Conservation (phyloP, 2,113 vertebrate genomes). For the Muntiacus muntjak region DNA sequence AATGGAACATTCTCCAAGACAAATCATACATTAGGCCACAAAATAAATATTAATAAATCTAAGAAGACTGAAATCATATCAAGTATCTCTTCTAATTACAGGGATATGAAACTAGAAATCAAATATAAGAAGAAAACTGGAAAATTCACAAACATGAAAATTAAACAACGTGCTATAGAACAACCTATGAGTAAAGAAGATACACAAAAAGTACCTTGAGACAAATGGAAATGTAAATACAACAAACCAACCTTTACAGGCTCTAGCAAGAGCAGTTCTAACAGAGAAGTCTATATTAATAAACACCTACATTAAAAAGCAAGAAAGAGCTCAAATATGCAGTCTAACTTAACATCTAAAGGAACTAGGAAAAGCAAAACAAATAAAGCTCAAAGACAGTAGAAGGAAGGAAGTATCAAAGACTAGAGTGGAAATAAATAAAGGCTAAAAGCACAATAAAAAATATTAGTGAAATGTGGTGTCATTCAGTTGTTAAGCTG, state of each 20-base stretch:
- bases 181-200: neutral
- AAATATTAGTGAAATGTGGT: neutral
- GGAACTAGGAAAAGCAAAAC: neutral
- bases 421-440: neutral
- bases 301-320: neutral
- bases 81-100: neutral
- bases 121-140: neutral
- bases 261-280: neutral
- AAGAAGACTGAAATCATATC: neutral
- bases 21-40: neutral
- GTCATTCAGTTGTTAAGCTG: neutral
- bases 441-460: neutral
- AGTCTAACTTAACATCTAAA: neutral
- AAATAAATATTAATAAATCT: neutral
- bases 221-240: neutral
- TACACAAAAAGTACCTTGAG: neutral
- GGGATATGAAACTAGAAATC: neutral
- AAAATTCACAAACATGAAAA: neutral
- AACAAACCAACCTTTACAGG: neutral
- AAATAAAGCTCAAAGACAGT: neutral
- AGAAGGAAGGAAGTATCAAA: neutral
- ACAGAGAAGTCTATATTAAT: neutral
- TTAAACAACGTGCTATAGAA: neutral
- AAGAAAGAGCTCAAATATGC: neutral
- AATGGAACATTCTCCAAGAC: neutral